Evolutionary conservation across 2,888 invertebrate species (phyloP).

Genomic region (Poecilobothrus nobilitatus): DNA sequence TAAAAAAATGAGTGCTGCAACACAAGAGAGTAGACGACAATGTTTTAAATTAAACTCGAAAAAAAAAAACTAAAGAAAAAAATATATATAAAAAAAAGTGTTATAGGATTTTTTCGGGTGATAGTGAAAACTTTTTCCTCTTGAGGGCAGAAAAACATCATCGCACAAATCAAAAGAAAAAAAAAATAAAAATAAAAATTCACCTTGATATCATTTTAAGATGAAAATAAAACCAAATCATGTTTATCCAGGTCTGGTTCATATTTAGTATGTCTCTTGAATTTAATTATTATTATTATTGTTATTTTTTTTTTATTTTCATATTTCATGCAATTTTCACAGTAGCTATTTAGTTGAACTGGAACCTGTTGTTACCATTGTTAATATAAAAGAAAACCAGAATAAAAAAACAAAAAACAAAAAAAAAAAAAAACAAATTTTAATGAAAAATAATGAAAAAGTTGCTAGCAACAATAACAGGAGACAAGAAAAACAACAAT

Average conservation of each 20-base stretch:
- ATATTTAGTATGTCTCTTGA: too few species aligned
- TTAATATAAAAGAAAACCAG: not conserved
- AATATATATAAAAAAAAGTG: too few species aligned
- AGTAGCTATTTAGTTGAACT: not conserved
- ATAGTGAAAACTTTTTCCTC: conserved; percentile 3
- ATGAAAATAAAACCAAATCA: not conserved
- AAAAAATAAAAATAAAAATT: not conserved
- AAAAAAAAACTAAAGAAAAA: too few species aligned
- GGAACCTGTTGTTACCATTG: not conserved
- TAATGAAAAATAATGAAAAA: too few species aligned
- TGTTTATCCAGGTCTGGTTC: not conserved
- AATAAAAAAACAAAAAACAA: not conserved
- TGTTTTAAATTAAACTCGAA: too few species aligned
- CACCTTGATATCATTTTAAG: not conserved
- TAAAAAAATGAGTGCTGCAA: too few species aligned
- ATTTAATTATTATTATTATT: too few species aligned
- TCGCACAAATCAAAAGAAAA: not conserved
- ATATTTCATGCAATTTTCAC: too few species aligned
- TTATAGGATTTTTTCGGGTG: not conserved
- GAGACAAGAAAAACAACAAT: too few species aligned
- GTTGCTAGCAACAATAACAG: too few species aligned
- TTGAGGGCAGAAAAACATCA: not conserved
- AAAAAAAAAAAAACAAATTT: not conserved
- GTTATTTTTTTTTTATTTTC: too few species aligned
- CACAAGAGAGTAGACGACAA: too few species aligned